Conservation (phyloP, 2,113 vertebrate species). For the Gallinago jamesoni region DNA sequence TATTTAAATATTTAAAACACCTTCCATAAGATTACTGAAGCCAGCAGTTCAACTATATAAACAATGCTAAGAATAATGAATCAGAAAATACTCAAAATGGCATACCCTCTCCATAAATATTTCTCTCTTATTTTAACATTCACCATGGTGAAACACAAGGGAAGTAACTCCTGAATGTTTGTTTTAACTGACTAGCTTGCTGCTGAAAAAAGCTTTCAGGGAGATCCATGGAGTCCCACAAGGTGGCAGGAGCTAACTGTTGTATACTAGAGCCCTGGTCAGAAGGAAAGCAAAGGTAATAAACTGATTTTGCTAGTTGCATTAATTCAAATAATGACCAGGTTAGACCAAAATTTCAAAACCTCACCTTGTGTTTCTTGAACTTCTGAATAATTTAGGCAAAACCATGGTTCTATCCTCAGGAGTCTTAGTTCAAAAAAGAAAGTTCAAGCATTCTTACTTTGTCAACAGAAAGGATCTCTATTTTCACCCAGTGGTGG, state of each 20-base stretch:
- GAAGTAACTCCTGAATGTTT: neutral
- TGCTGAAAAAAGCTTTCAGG: neutral
- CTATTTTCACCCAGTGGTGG: neutral
- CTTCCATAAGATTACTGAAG: neutral
- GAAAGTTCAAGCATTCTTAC: neutral
- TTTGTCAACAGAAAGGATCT: neutral
- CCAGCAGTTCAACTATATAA: neutral
- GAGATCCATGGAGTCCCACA: constrained; percentile 32
- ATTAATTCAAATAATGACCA: neutral
- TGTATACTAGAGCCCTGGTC: neutral
- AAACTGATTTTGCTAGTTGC: neutral
- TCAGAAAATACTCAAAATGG: neutral
- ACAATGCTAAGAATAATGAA: constrained; percentile 14
- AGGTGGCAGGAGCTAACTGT: constrained; percentile 66
- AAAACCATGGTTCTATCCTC: neutral
- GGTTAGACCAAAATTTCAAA: neutral
- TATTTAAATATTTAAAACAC: constrained; percentile 44
- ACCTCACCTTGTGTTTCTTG: neutral
- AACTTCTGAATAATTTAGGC: neutral
- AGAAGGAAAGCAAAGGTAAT: neutral
- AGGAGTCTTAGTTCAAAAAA: neutral
- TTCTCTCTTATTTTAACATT: neutral
- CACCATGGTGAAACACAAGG: neutral
- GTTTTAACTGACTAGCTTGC: neutral
- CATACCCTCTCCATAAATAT: neutral